Evolutionary conservation across 2,888 invertebrate species (phyloP).

Genomic region (Troides aeacus): DNA sequence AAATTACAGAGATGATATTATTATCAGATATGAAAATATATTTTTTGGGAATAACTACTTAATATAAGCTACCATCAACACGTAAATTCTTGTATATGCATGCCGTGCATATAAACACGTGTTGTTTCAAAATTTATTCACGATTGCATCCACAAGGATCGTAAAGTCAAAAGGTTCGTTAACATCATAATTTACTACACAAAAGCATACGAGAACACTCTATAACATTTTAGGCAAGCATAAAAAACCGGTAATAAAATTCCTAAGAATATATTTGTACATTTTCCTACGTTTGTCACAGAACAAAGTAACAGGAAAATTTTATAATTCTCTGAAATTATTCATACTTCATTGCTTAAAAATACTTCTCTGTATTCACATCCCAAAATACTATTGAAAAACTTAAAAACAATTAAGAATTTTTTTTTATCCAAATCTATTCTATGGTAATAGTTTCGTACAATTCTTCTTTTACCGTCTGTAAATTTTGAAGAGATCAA

Average conservation of each 20-base stretch:
- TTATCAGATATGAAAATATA: background rate
- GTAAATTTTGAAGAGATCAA: too few species aligned
- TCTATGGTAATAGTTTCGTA: too few species aligned
- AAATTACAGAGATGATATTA: background rate
- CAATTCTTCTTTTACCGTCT: too few species aligned
- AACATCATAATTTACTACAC: slow-evolving; percentile 1
- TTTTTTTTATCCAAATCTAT: too few species aligned
- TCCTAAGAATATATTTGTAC: background rate
- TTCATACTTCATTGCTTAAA: background rate
- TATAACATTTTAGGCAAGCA: slow-evolving; percentile 3
- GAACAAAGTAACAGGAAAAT: slow-evolving; percentile 12
- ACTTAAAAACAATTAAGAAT: too few species aligned
- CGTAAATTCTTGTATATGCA: background rate
- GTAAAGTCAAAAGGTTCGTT: slow-evolving; percentile 11
- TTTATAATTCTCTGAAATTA: background rate
- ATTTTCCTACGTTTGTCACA: background rate
- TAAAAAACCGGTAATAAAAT: background rate
- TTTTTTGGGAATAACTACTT: background rate
- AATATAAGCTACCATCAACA: background rate
- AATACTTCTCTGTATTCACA: background rate
- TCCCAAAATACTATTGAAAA: background rate
- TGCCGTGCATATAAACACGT: background rate
- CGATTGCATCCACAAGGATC: background rate
- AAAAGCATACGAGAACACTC: background rate
- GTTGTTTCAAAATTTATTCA: slow-evolving; percentile 5